Evolutionary conservation across 2,888 invertebrate species (phyloP), one percentile per base, ranked within the genome.

Genomic region (Griposia aprilina): DNA sequence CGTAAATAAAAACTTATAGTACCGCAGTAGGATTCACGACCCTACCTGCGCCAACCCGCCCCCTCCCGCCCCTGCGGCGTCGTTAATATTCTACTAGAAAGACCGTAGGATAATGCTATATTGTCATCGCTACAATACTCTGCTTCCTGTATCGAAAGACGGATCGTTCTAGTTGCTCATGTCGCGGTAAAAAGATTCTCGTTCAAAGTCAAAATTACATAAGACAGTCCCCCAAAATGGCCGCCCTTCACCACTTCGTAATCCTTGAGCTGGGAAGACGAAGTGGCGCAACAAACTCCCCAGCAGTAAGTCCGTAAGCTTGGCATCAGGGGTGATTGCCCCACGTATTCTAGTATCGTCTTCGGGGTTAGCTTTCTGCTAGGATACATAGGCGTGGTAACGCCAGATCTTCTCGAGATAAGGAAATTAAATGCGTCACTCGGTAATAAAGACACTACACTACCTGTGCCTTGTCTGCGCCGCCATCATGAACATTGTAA

Each of bases 1-100:
- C 73, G 80, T 48, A 63, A 62, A 80, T 80, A 73, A 73, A 63
- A 78, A 69, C 69, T 55, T 17, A 78, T 62, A 69, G 69, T 26
- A 36, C 78, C 62, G 78, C 78, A 78, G 78, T 78, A 48, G 30
- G 23, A 62, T n/a, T 23, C 30, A 45, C 68, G 74, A 81, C 55
- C 69, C 45, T 65, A 81, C 68, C 63, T 59, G 59, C 63, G 1
- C 41, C 52, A 2, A 23, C 52, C 23, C 30, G 1, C 10, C 50
- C 36, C 17, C 50, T 7, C 13, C 60, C 8, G 11, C 23, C 60
- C 60, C 26, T 20, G 59, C 50, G 78, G 26, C 41, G 17, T 45
- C 68, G 63, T 80, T 59, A 74, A 68, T 65, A 69, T 80, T 80
- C 50, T 23, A 78, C 45, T 55, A 74, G n/a, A 15, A 41, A 6